Base-by-base conservation (phyloP, 1,140 invertebrate genomes). In the Pseudomyrmex cubaensis region DNA sequence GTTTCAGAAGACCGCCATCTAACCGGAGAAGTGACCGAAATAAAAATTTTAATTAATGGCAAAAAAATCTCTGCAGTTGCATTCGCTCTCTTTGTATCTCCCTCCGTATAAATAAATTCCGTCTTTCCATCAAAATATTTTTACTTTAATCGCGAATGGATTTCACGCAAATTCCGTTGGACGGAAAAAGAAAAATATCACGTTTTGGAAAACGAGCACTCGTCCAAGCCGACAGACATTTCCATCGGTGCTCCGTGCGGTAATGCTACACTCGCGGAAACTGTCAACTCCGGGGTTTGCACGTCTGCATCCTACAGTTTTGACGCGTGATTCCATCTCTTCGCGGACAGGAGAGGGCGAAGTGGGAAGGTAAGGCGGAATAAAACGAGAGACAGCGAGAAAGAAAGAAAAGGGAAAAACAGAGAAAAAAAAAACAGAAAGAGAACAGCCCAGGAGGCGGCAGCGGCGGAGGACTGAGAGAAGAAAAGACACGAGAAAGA, bases 271-370 rank as follows among this genome's bases (percentile, higher is more conserved):
- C 61, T 61, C 64, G 82, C 82, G 56, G 61, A 57, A 77, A 76
- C 77, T 85, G 86, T 88, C 86, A 82, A 83, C 72, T 85, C 70
- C 66, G 56, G 46, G 62, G 17, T 77, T 70, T 67, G 48, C 57
- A 73, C 52, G 56, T 74, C 75, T 63, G 12, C 56, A 73, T 84
- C 67, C 61, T 80, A 62, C 88, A 85, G 82, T 90, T 90, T 90
- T 90, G 90, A 90, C 90, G 87, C 74, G 86, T 85, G 88, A 90
- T 90, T 90, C 86, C 77, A 54, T 84, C 66, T 86, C 54, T 72
- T 50, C 72, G 57, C 63, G 64, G 17, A 25, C 15, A 35, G 44
- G 20, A 10, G 22, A 7, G 20, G 44, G 20, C 9, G 22, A 15
- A 8, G 57, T n/a, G 20, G 61, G 12, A 17, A 3, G 15, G 66